These are phyloP conservation scores for Colaptes auratus DNA, from an alignment of 2,113 vertebrate species.

Conservation along the genomic window DNA sequence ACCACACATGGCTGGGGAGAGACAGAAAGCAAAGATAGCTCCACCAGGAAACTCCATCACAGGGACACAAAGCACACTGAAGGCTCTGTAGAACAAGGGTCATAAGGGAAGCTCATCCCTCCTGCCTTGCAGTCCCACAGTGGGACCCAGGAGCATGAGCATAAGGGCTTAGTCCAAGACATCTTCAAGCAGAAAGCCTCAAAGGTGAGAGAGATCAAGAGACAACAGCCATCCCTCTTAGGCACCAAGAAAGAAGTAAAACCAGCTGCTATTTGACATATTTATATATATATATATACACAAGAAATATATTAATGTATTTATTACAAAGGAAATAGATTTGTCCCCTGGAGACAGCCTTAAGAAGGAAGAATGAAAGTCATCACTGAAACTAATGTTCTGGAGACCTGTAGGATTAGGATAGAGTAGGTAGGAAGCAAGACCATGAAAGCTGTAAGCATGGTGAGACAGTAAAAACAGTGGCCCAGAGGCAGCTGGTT, in stretches of 20 bases:
- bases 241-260: background rate
- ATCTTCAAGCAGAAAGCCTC: background rate
- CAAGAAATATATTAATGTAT: background rate
- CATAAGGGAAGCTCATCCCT: background rate
- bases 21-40: background rate
- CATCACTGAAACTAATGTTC: background rate
- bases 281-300: no score
- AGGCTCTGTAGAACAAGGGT: background rate
- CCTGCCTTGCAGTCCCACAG: rapidly evolving
- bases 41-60: rapidly evolving
- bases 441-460: background rate
- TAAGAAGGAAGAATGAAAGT: background rate
- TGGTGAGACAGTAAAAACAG: background rate
- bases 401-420: background rate
- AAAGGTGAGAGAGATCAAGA: background rate
- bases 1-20: conserved; percentile 84
- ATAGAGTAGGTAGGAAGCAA: background rate
- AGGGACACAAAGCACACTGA: rapidly evolving
- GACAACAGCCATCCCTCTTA: background rate
- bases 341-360: background rate
- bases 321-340: background rate
- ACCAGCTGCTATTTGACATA: background rate
- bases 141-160: background rate
- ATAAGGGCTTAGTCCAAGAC: background rate
- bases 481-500: background rate